These are phyloP conservation scores for Coilia nasus DNA, from an alignment of 2,797 vertebrate genomes.

Conservation along the genomic window DNA sequence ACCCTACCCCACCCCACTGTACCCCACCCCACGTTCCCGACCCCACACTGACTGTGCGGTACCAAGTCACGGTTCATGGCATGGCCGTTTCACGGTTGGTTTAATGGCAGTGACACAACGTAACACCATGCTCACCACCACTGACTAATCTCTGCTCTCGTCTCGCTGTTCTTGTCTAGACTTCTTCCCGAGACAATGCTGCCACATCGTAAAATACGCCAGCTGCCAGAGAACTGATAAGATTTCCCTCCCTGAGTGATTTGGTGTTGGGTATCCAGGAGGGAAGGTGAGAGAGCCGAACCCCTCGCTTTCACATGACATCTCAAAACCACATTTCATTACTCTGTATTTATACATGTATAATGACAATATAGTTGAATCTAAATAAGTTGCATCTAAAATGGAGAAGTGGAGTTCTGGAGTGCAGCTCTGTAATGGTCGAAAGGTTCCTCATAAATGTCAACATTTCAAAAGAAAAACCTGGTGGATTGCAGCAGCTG, in stretches of 20 bases:
- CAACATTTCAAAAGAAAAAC: too few species aligned
- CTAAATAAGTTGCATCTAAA: too few species aligned
- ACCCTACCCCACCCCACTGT: not conserved
- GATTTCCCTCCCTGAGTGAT: constrained; percentile 22
- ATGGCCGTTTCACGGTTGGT: constrained; percentile 6
- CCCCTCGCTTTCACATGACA: not conserved
- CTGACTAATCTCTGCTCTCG: constrained; percentile 34
- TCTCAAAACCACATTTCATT: too few species aligned
- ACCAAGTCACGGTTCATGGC: not conserved
- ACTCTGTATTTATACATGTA: too few species aligned
- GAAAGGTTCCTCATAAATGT: not conserved
- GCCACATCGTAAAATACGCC: constrained; percentile 34
- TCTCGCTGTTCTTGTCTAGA: constrained; percentile 43
- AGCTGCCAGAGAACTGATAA: constrained; percentile 42
- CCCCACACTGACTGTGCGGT: not conserved
- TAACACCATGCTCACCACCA: constrained; percentile 20
- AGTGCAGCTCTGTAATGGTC: not conserved
- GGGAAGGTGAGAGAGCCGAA: not conserved
- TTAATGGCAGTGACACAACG: constrained; percentile 20
- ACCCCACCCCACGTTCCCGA: not conserved
- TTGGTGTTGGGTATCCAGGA: not conserved
- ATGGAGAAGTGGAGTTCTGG: not conserved
- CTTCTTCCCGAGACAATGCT: constrained; percentile 10
- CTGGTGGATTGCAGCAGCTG: too few species aligned
- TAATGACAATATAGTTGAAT: too few species aligned